Conservation (phyloP, 2,113 vertebrate species). For the Perca fluviatilis region DNA sequence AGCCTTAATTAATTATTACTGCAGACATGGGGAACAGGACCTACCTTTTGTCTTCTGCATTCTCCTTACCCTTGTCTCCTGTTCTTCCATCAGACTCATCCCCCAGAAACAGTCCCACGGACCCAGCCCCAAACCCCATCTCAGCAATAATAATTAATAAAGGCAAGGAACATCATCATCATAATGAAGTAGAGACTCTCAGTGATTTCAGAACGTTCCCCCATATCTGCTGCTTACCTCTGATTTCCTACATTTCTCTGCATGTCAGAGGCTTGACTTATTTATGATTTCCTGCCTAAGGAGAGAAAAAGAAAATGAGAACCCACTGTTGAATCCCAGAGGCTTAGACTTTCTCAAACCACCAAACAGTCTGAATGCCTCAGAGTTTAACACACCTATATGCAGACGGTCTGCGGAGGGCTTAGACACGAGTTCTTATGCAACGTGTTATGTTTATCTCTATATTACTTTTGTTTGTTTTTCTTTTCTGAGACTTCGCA, state of each 20-base stretch:
- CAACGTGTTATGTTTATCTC: background rate
- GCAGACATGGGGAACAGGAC: too few species aligned
- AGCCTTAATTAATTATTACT: too few species aligned
- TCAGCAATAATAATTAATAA: too few species aligned
- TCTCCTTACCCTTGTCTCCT: too few species aligned
- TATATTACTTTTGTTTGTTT: background rate
- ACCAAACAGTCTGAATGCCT: background rate
- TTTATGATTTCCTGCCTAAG: constrained; percentile 6
- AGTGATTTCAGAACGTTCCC: background rate
- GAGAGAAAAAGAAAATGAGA: constrained; percentile 31
- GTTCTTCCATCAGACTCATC: too few species aligned
- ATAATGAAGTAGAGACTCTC: background rate
- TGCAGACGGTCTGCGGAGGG: background rate
- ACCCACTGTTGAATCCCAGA: background rate
- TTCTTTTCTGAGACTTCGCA: background rate
- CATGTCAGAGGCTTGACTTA: background rate
- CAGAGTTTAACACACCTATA: background rate
- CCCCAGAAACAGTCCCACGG: too few species aligned
- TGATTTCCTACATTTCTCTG: background rate
- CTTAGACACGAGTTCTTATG: background rate
- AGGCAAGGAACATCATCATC: background rate
- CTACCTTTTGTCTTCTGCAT: too few species aligned
- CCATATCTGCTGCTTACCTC: background rate
- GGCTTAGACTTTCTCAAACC: constrained; percentile 7
- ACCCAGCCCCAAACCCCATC: too few species aligned